phyloP scores from a whole-genome alignment of 1,140 invertebrate species.

The Melipona quadrifasciata region DNA sequence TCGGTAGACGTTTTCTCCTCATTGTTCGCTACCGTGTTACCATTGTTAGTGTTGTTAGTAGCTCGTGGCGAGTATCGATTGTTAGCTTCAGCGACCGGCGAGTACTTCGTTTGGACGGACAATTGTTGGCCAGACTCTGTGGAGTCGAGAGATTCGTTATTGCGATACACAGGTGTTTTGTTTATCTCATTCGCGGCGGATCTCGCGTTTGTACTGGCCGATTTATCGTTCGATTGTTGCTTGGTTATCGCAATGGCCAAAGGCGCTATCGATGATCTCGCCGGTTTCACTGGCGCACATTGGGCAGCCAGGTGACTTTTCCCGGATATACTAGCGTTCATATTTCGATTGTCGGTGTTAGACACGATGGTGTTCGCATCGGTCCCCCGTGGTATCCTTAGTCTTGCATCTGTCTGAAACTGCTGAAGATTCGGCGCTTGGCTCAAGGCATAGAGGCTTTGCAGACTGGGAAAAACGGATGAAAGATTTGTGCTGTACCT shows the following conservation, averaged over 20 bases:
- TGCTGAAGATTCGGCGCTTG: constrained; percentile 72
- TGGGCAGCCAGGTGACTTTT: constrained; percentile 75
- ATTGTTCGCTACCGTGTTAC: not conserved
- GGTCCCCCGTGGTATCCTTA: constrained; percentile 35
- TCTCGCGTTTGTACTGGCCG: not conserved
- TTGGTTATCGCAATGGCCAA: constrained; percentile 73
- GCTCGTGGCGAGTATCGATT: constrained; percentile 12
- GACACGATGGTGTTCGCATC: not conserved
- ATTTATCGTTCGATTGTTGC: constrained; percentile 54
- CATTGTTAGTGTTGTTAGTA: not conserved
- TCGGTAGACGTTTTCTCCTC: constrained; percentile 31
- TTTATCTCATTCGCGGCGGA: not conserved
- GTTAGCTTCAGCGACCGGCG: constrained; percentile 27
- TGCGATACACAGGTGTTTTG: constrained; percentile 21
- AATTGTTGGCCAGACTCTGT: constrained; percentile 16
- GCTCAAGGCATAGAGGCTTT: constrained; percentile 70
- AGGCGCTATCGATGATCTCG: constrained; percentile 67
- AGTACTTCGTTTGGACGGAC: constrained; percentile 41
- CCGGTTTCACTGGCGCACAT: constrained; percentile 72
- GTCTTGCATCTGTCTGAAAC: constrained; percentile 66
- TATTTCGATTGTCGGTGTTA: constrained; percentile 2
- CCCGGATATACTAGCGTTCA: constrained; percentile 24
- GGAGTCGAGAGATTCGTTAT: constrained; percentile 32
- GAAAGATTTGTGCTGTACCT: constrained; percentile 57
- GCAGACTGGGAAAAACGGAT: constrained; percentile 71